Evolutionary conservation across 2,888 invertebrate genomes (phyloP).

Genomic region (Trichogramma evanescens): DNA sequence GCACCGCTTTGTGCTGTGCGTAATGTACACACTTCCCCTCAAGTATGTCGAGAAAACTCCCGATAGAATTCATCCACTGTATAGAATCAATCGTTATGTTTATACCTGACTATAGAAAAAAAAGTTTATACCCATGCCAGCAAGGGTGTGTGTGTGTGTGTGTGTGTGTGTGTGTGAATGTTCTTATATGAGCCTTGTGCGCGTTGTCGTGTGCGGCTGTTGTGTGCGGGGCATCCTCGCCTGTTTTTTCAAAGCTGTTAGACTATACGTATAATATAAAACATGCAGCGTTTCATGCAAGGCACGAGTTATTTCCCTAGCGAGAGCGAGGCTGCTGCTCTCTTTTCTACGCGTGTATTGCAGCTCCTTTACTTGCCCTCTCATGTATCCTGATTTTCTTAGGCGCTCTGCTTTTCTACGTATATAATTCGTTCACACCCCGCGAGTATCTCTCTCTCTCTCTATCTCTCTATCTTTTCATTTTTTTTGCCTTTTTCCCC

Average conservation of each 20-base stretch:
- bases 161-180: no score
- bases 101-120: no score
- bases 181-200: no score
- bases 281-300: constrained; percentile 18
- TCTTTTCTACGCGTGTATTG: constrained; percentile 1
- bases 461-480: background rate
- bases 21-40: no score
- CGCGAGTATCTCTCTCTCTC: background rate
- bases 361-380: background rate
- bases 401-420: no score
- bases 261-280: background rate
- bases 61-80: no score
- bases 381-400: background rate
- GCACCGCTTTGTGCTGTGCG: no score
- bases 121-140: no score
- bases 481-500: background rate
- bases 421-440: background rate
- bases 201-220: no score
- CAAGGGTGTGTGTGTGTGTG: no score
- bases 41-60: no score
- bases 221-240: background rate
- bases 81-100: no score
- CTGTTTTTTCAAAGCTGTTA: background rate
- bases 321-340: constrained; percentile 6
- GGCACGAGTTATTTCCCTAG: constrained; percentile 21